Base-by-base conservation (phyloP, 2,113 vertebrate genomes). In the Microcebus murinus region DNA sequence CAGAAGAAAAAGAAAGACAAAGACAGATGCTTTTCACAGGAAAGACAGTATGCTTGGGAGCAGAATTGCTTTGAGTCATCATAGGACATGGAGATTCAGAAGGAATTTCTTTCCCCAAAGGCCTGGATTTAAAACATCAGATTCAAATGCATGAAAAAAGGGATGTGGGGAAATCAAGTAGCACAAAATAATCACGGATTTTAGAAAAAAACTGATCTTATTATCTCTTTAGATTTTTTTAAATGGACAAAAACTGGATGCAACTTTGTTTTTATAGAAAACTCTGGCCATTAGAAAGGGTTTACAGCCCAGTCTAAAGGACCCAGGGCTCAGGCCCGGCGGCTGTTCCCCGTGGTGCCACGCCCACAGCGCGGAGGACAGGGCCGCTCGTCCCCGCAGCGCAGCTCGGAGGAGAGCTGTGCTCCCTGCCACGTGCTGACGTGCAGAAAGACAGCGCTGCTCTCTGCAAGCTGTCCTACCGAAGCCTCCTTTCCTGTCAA, bases 401-500 rank as follows among this genome's bases (percentile, higher is more conserved):
- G 39, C 50, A 3, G 50, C 18, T 14, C 89, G 77, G 1, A 12
- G 52, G 76, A 48, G 65, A 55, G 57, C 87, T 96, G 20, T 95
- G 96, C 88, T 87, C 95, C 91, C 76, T 9, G 27, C 8, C 87
- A 81, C 79, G 39, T 92, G 93, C 96, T 87, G 76, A 97, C 63
- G 52, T 31, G 87, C 67, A 87, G 95, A 82, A 94, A 90, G 73
- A 55, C 93, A 74, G 87, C 29, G 21, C 39, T 8, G 1, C 87
- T 92, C 61, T 0, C 77, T 31, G 96, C 91, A 97, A 97, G 97
- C 97, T 98, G 98, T 98, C 98, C 97, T 98, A 97, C 96, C 98
- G 97, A 98, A 98, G 98, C 95, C 97, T 94, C 59, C 88, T 96
- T 98, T 98, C 97, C 98, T 98, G 98, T 98, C 98, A 98, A 98